Percentiles rank a stretch among this genome's conserved stretches.
phyloP scores from a whole-genome alignment of 2,797 vertebrate species.

The Microhierax caerulescens region DNA sequence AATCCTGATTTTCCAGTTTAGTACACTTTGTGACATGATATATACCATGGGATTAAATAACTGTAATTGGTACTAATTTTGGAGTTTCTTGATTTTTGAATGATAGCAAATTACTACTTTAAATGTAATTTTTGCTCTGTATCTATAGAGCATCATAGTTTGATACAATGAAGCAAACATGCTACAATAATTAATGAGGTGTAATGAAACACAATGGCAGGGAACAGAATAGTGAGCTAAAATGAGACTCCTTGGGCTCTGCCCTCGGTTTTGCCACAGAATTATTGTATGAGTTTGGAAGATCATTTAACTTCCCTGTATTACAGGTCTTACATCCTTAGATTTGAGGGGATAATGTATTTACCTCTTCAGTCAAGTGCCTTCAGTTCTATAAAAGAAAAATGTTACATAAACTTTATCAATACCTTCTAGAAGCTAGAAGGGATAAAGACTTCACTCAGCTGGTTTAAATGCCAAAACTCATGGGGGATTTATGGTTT shows the following conservation, averaged over 20 bases:
- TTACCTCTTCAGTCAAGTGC: background rate
- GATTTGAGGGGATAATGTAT: background rate
- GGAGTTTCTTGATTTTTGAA: background rate
- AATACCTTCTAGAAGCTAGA: background rate
- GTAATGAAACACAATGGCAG: background rate
- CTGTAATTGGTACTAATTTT: background rate
- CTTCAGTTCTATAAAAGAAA: background rate
- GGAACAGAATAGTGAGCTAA: background rate
- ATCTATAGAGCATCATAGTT: background rate
- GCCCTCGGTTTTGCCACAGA: background rate
- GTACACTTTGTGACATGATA: background rate
- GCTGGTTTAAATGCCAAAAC: background rate
- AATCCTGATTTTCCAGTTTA: background rate
- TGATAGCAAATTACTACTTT: background rate
- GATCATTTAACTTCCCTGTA: background rate
- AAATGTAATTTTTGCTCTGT: background rate
- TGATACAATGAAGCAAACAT: background rate
- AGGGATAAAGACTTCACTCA: background rate
- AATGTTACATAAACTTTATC: background rate
- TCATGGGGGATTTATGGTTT: background rate
- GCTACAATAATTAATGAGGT: background rate
- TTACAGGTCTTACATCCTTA: background rate
- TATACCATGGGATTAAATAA: background rate
- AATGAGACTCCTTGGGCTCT: background rate
- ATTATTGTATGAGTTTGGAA: background rate